These are phyloP conservation scores for Salticus scenicus DNA, from an alignment of 2,888 invertebrate genomes.

Conservation along the genomic window DNA sequence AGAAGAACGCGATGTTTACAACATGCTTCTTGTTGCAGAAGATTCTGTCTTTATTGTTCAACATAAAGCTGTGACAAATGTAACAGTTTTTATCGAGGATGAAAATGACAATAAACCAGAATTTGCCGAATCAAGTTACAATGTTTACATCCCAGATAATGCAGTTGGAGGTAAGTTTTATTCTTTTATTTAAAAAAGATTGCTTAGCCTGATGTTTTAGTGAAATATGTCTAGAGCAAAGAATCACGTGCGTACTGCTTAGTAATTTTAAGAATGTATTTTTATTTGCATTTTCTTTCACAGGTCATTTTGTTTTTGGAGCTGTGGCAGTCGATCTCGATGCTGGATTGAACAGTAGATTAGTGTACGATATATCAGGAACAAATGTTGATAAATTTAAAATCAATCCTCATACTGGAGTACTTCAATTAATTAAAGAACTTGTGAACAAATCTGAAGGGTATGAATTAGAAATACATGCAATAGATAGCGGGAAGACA, in stretches of 20 bases:
- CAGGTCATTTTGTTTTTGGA: slow-evolving; percentile 89
- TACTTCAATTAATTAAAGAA: slow-evolving; percentile 86
- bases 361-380: slow-evolving; percentile 86
- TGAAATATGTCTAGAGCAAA: background rate
- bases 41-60: slow-evolving; percentile 92
- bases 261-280: background rate
- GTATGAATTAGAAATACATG: slow-evolving; percentile 78
- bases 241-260: background rate
- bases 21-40: slow-evolving; percentile 89
- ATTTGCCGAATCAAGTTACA: slow-evolving; percentile 82
- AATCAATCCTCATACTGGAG: slow-evolving; percentile 88
- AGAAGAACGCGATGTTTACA: slow-evolving; percentile 85
- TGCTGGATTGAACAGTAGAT: slow-evolving; percentile 86
- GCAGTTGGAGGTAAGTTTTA: slow-evolving; percentile 82
- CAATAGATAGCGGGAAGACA: slow-evolving; percentile 85
- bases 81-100: slow-evolving; percentile 79
- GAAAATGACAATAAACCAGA: slow-evolving; percentile 76
- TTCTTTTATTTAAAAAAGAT: background rate
- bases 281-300: slow-evolving; percentile 71
- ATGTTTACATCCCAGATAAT: slow-evolving; percentile 87
- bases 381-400: slow-evolving; percentile 86
- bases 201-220: too few species aligned
- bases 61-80: slow-evolving; percentile 86
- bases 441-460: slow-evolving; percentile 79
- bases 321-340: slow-evolving; percentile 90